These are phyloP conservation scores for Esperia sulphurella DNA, from an alignment of 2,888 invertebrate genomes.

Conservation along the genomic window DNA sequence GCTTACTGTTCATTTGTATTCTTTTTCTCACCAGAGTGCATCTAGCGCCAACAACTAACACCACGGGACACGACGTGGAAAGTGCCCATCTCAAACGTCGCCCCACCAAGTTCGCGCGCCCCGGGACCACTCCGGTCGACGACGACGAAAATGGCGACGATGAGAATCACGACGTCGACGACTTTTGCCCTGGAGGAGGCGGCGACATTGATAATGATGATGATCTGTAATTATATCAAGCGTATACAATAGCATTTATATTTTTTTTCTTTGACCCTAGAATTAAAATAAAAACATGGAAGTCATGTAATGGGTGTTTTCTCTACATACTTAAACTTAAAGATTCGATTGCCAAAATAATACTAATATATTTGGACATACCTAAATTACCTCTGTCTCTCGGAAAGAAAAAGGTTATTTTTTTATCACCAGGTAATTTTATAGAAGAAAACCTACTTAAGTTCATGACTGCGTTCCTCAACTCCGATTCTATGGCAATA, in stretches of 20 bases:
- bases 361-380: too few species aligned
- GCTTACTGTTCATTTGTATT: too few species aligned
- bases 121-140: constrained; percentile 8
- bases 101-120: constrained; percentile 28
- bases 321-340: too few species aligned
- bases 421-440: too few species aligned
- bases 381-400: too few species aligned
- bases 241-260: background rate
- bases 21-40: constrained; percentile 29
- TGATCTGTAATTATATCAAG: background rate
- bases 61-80: constrained; percentile 7
- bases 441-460: too few species aligned
- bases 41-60: constrained; percentile 24
- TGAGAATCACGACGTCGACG: background rate
- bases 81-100: constrained; percentile 19
- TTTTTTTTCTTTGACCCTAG: background rate
- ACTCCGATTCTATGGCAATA: background rate
- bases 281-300: background rate
- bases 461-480: too few species aligned
- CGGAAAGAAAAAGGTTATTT: too few species aligned
- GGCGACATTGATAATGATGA: background rate
- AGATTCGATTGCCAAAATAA: too few species aligned
- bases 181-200: background rate
- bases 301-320: too few species aligned
- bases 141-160: background rate